Conservation (phyloP, 2,113 vertebrate genomes). For the Cyprinus carpio region DNA sequence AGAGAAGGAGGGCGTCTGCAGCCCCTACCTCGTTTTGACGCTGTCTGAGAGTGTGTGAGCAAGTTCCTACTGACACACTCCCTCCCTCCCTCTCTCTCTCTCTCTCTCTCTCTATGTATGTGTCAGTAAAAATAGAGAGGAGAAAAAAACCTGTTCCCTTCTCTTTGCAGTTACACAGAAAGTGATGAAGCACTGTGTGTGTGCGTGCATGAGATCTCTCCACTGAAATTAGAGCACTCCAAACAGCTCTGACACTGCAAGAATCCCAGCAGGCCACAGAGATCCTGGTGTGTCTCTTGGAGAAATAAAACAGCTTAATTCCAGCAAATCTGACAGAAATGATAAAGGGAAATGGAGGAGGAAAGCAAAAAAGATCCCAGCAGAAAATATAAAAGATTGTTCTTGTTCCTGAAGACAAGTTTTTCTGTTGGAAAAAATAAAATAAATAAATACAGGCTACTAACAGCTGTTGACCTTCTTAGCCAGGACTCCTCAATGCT, state of each 20-base stretch:
- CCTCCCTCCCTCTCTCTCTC: constrained; percentile 11
- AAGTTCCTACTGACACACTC: constrained; percentile 39
- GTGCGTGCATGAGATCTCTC: not conserved
- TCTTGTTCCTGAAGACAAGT: not conserved
- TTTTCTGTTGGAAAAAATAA: not conserved
- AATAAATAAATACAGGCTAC: not conserved
- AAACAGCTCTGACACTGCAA: not conserved
- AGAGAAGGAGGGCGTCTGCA: not conserved
- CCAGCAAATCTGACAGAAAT: constrained; percentile 23
- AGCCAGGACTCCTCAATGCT: constrained; percentile 11
- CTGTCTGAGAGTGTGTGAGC: constrained; percentile 17
- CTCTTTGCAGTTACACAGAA: not conserved
- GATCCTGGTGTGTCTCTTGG: constrained; percentile 4
- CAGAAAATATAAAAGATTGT: too few species aligned
- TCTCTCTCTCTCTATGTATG: not conserved
- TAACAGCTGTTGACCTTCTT: constrained; percentile 30
- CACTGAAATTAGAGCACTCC: not conserved
- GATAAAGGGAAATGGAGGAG: not conserved
- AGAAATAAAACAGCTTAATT: constrained; percentile 18
- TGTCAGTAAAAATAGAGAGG: constrained; percentile 3
- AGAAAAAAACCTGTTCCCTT: constrained; percentile 50
- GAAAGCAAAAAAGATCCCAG: not conserved
- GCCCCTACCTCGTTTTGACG: not conserved
- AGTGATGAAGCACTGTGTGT: constrained; percentile 10
- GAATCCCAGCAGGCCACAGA: not conserved